Percentiles rank a stretch among this genome's conserved stretches.
These are phyloP conservation scores for Erpornis zantholeuca DNA, from an alignment of 2,113 vertebrate species.

Conservation along the genomic window DNA sequence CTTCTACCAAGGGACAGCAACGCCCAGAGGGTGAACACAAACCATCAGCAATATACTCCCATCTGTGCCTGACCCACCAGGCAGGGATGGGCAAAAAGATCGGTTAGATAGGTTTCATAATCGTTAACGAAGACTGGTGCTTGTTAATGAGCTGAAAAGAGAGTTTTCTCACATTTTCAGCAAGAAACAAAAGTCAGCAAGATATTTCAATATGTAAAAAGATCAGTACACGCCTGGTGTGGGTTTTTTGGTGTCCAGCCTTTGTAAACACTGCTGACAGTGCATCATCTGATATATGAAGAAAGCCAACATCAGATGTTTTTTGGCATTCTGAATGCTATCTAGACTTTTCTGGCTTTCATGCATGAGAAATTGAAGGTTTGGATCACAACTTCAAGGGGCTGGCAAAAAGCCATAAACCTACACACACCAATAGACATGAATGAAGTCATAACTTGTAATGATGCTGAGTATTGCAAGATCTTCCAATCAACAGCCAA, in stretches of 20 bases:
- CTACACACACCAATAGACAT: background rate
- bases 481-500: background rate
- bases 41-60: background rate
- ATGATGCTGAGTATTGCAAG: background rate
- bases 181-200: background rate
- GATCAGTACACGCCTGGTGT: fast-evolving
- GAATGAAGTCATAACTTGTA: slow-evolving; percentile 9
- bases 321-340: background rate
- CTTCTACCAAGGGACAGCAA: background rate
- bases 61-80: background rate
- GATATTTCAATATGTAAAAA: background rate
- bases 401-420: background rate
- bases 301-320: background rate
- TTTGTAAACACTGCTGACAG: background rate
- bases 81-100: background rate
- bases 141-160: background rate
- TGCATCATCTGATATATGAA: background rate
- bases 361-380: background rate
- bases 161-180: background rate
- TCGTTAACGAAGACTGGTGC: background rate
- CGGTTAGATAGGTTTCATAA: background rate
- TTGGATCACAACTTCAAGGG: background rate
- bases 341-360: background rate
- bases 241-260: background rate
- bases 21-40: background rate